These are phyloP conservation scores for Drosophila peninsularis DNA, from an alignment of 2,888 invertebrate genomes.

Conservation along the genomic window DNA sequence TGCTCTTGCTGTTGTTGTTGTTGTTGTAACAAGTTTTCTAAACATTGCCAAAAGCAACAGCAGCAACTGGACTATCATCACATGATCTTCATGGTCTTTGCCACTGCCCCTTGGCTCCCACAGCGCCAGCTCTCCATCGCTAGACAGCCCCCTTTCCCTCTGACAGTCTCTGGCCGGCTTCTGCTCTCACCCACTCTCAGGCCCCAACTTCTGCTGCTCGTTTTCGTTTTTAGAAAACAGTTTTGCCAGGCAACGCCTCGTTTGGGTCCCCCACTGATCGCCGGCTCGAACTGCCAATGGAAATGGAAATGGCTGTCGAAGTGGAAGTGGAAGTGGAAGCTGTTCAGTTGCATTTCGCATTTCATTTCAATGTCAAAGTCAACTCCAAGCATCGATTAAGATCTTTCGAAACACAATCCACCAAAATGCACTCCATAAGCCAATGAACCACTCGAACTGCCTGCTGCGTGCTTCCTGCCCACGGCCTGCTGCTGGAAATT, in stretches of 20 bases:
- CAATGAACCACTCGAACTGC: neutral
- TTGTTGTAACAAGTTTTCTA: constrained; percentile 59
- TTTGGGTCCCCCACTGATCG: constrained; percentile 38
- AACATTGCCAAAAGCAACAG: constrained; percentile 24
- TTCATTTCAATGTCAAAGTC: constrained; percentile 10
- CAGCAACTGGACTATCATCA: constrained; percentile 22
- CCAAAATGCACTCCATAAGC: constrained; percentile 2
- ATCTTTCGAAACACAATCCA: neutral
- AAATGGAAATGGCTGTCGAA: constrained; percentile 24
- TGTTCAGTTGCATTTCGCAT: constrained; percentile 8
- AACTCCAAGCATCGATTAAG: neutral
- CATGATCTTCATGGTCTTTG: constrained; percentile 26
- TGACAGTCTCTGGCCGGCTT: neutral
- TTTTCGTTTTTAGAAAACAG: constrained; percentile 43
- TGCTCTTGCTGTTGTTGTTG: constrained; percentile 6
- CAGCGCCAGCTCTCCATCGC: neutral
- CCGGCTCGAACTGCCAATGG: constrained; percentile 4
- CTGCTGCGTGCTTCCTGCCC: no score
- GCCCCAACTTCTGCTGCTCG: constrained; percentile 22
- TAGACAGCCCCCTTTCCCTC: neutral
- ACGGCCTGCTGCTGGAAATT: neutral
- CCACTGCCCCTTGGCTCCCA: neutral
- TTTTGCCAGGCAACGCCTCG: constrained; percentile 11
- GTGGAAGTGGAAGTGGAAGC: constrained; percentile 18
- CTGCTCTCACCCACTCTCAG: constrained; percentile 4